Base-by-base conservation (phyloP, 1,140 invertebrate species). In the Drosophila bocki region DNA sequence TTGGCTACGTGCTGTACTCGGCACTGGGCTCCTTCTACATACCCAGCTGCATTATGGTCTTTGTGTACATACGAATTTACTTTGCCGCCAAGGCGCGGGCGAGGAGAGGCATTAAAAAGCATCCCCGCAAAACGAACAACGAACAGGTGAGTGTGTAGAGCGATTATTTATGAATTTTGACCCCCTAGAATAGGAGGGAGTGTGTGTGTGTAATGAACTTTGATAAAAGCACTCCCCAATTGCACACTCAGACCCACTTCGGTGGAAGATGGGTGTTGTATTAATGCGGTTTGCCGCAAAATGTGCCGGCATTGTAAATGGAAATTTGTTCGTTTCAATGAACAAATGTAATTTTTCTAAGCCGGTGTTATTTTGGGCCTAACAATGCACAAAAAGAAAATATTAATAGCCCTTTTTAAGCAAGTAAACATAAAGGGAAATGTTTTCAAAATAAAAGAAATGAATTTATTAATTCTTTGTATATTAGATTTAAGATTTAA, bases 41-140 rank as follows among this genome's bases (percentile, higher is more conserved):
- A 86, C 99, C 99, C 45, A 98, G 98, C 87, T 97, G 98, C 93
- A 98, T 99, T 92, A 99, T 99, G 97, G 97, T 99, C 71, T 99
- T 99, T 94, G 98, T 99, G 48, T 99, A 99, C 94, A 98, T 99
- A 91, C 95, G 98, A 92, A 99, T 99, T 94, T 99, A 99, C 94
- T 98, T 96, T 93, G 99, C 98, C 17, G 98, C 98, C 41, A 97
- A 99, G 92, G 97, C 97, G 26, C 93, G 98, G 48, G 98, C 98
- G 58, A 94, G 97, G 67, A 94, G 97, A 53, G 96, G 96, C 51
- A 97, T 97, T 76, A 94, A 96, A 80, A 97, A 97, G 90, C 95
- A 96, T 77, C 96, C 95, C 42, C 93, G 95, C 80, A 94, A 94
- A 80, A 94, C 93, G 84, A 95, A 95, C 51, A 93, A 92, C 88